These are phyloP conservation scores for Lepus timidus DNA, from an alignment of 2,113 vertebrate species.

Conservation along the genomic window DNA sequence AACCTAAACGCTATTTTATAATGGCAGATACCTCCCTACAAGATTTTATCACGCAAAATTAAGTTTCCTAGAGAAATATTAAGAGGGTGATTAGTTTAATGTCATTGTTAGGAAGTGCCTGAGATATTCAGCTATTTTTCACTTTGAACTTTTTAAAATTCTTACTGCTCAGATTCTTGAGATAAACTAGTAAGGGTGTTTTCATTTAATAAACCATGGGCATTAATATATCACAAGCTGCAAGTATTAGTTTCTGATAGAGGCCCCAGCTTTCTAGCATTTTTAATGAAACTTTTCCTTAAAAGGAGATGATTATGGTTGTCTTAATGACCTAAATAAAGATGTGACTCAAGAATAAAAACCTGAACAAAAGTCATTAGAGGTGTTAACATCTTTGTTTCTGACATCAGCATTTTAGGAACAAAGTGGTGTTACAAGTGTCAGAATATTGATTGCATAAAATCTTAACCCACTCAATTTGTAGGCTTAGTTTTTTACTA, in stretches of 20 bases:
- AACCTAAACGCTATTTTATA: slow-evolving; percentile 48
- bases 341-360: slow-evolving; percentile 81
- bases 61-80: slow-evolving; percentile 55
- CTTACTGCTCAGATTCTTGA: slow-evolving; percentile 48
- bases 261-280: slow-evolving; percentile 83
- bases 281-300: slow-evolving; percentile 86
- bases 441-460: slow-evolving; percentile 88
- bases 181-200: slow-evolving; percentile 62
- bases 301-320: slow-evolving; percentile 85
- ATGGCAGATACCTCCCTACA: background rate
- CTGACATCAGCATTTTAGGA: slow-evolving; percentile 85
- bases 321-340: slow-evolving; percentile 82
- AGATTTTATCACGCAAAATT: background rate
- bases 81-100: slow-evolving; percentile 17
- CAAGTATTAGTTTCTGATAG: slow-evolving; percentile 84
- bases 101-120: slow-evolving; percentile 64
- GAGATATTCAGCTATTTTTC: slow-evolving; percentile 60
- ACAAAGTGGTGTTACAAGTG: slow-evolving; percentile 89
- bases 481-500: slow-evolving; percentile 85
- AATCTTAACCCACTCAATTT: slow-evolving; percentile 85
- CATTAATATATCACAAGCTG: slow-evolving; percentile 80
- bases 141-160: slow-evolving; percentile 68
- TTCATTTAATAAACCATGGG: slow-evolving; percentile 70
- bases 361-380: slow-evolving; percentile 81
- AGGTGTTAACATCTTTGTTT: slow-evolving; percentile 82